These are phyloP conservation scores for Conus betulinus DNA, from an alignment of 1,140 invertebrate species.

Conservation along the genomic window DNA sequence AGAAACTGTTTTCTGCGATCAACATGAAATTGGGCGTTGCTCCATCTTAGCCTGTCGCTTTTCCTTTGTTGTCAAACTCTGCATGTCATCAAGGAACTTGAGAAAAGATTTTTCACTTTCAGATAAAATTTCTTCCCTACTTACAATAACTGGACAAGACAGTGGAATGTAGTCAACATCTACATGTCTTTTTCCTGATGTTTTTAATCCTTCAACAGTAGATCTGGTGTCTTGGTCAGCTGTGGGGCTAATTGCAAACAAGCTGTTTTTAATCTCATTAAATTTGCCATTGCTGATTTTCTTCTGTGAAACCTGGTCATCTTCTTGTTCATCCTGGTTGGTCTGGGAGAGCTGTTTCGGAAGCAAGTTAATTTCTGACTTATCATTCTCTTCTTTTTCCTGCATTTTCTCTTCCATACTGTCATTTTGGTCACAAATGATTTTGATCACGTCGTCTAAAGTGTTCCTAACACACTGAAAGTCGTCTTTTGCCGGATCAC, in stretches of 20 bases:
- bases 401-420: background rate
- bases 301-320: background rate
- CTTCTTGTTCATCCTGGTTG: background rate
- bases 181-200: background rate
- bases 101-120: constrained; percentile 3
- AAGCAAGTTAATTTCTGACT: background rate
- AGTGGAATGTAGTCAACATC: background rate
- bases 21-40: background rate
- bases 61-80: background rate
- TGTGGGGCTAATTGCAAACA: background rate
- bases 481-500: background rate
- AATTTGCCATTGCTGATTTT: background rate
- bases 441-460: background rate
- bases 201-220: background rate
- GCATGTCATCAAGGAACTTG: constrained; percentile 5
- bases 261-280: background rate
- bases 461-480: background rate
- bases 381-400: background rate
- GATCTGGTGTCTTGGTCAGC: background rate
- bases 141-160: background rate
- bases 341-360: background rate
- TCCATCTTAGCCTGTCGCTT: background rate
- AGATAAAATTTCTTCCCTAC: background rate
- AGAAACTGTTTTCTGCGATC: background rate
- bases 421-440: background rate